A percentile compares a stretch with the other conserved stretches of the same genome.
Conservation (phyloP, 2,113 vertebrate genomes). For the Potamarius usumacintae region DNA sequence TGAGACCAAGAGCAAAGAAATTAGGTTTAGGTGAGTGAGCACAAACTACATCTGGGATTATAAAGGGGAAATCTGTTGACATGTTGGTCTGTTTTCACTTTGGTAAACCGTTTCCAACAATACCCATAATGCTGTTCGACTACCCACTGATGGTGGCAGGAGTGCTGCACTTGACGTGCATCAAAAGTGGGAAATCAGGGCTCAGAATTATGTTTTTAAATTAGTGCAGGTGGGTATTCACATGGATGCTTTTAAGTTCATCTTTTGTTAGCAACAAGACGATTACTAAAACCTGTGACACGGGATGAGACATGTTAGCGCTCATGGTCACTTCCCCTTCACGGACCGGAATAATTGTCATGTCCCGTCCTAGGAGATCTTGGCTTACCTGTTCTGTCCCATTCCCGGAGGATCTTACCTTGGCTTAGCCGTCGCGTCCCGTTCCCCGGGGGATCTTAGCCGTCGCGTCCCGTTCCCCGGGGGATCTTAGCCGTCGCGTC, state of each 20-base stretch:
- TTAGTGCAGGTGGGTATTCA: too few relatives aligned
- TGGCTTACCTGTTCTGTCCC: too few relatives aligned
- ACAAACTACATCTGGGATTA: neutral
- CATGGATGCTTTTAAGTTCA: neutral
- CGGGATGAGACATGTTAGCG: too few relatives aligned
- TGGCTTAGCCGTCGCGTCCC: too few relatives aligned
- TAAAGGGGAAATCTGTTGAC: neutral
- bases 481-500: too few relatives aligned
- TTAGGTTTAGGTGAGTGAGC: conserved; percentile 85
- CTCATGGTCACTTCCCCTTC: too few relatives aligned
- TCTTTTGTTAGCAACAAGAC: neutral
- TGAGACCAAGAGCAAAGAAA: conserved; percentile 87
- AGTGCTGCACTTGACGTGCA: neutral
- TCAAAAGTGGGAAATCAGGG: neutral
- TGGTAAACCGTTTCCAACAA: neutral
- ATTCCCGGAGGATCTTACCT: too few relatives aligned
- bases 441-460: too few relatives aligned
- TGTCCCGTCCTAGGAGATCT: too few relatives aligned
- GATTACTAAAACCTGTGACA: too few relatives aligned
- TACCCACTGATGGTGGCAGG: neutral
- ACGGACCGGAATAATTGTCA: too few relatives aligned
- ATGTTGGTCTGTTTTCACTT: neutral
- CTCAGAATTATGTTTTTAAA: neutral
- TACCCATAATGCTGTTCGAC: neutral
- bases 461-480: too few relatives aligned